Conservation (phyloP, 2,797 vertebrate species). For the Odontamblyopus lacepedii region DNA sequence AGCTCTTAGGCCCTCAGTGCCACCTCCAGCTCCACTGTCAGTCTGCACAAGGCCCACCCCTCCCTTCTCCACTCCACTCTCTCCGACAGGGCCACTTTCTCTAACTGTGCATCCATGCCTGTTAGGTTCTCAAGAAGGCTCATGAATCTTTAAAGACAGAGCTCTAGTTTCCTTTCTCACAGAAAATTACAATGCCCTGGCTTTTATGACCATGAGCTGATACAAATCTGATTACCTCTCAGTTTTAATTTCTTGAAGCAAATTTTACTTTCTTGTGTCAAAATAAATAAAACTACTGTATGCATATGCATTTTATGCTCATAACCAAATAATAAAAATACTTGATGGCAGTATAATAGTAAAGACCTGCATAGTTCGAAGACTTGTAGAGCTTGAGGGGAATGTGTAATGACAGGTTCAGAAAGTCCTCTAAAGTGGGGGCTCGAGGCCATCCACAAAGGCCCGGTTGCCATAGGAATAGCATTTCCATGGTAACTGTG, state of each 20-base stretch:
- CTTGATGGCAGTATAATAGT: background rate
- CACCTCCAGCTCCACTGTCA: slow-evolving; percentile 14
- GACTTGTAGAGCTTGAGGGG: slow-evolving; percentile 65
- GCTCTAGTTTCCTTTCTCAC: slow-evolving; percentile 71
- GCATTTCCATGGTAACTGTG: slow-evolving; percentile 82
- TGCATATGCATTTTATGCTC: slow-evolving; percentile 9
- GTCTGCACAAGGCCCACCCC: slow-evolving; percentile 20
- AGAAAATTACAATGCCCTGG: slow-evolving; percentile 48
- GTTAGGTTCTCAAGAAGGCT: slow-evolving; percentile 57
- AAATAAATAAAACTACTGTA: background rate
- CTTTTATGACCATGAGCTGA: slow-evolving; percentile 38
- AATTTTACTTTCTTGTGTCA: slow-evolving; percentile 12
- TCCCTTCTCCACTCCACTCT: slow-evolving; percentile 40
- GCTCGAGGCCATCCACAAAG: slow-evolving; percentile 74
- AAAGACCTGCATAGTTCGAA: slow-evolving; percentile 14
- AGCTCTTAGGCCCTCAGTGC: slow-evolving; percentile 24
- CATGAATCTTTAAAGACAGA: slow-evolving; percentile 79
- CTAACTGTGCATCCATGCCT: slow-evolving; percentile 35
- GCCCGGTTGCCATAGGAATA: slow-evolving; percentile 83
- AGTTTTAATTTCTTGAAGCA: slow-evolving; percentile 14
- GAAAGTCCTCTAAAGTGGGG: slow-evolving; percentile 65
- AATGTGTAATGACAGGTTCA: slow-evolving; percentile 74
- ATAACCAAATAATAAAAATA: slow-evolving; percentile 5
- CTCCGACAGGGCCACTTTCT: slow-evolving; percentile 62
- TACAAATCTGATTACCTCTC: slow-evolving; percentile 57